phyloP scores from a whole-genome alignment of 92 coral and sea anemone genomes.

The Epizoanthus fatuus region DNA sequence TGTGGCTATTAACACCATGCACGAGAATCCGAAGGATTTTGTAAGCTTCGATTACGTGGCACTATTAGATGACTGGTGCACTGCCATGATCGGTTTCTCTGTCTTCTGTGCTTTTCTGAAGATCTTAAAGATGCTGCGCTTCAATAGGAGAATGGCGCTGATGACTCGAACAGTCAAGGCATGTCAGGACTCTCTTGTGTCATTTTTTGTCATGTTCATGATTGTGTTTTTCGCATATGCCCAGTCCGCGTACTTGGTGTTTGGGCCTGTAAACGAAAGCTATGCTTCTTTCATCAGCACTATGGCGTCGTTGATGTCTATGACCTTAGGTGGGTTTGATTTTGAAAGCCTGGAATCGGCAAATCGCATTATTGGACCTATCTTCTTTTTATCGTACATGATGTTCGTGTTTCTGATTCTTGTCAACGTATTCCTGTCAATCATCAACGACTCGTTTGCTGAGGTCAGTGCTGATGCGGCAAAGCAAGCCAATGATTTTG shows the following conservation, averaged over 20 bases:
- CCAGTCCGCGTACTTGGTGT: slow-evolving; percentile 79
- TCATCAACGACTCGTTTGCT: slow-evolving; percentile 83
- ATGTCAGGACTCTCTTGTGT: slow-evolving; percentile 67
- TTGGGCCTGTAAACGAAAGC: slow-evolving; percentile 61
- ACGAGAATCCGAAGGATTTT: slow-evolving; percentile 64
- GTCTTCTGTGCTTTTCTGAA: slow-evolving; percentile 84
- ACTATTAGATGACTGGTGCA: slow-evolving; percentile 77
- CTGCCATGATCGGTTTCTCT: slow-evolving; percentile 75
- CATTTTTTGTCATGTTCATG: slow-evolving; percentile 80
- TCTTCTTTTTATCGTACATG: slow-evolving; percentile 87
- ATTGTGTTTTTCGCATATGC: slow-evolving; percentile 82
- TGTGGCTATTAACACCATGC: slow-evolving; percentile 73
- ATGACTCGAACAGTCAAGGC: slow-evolving; percentile 76
- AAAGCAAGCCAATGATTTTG: slow-evolving; percentile 83
- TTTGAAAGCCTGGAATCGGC: slow-evolving; percentile 70
- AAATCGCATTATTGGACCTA: slow-evolving; percentile 72
- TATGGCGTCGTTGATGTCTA: slow-evolving; percentile 71
- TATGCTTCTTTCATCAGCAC: slow-evolving; percentile 77
- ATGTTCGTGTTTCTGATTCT: slow-evolving; percentile 80
- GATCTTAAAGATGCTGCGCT: slow-evolving; percentile 80
- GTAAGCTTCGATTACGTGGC: slow-evolving; percentile 87
- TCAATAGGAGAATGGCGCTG: slow-evolving; percentile 86
- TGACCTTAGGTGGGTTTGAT: slow-evolving; percentile 91
- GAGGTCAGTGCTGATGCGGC: slow-evolving; percentile 77
- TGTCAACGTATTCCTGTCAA: slow-evolving; percentile 85